A percentile compares a stretch with the other conserved stretches of the same genome.
These are phyloP conservation scores for Rhyacophila brunnea DNA, from an alignment of 1,140 invertebrate genomes.

Conservation along the genomic window DNA sequence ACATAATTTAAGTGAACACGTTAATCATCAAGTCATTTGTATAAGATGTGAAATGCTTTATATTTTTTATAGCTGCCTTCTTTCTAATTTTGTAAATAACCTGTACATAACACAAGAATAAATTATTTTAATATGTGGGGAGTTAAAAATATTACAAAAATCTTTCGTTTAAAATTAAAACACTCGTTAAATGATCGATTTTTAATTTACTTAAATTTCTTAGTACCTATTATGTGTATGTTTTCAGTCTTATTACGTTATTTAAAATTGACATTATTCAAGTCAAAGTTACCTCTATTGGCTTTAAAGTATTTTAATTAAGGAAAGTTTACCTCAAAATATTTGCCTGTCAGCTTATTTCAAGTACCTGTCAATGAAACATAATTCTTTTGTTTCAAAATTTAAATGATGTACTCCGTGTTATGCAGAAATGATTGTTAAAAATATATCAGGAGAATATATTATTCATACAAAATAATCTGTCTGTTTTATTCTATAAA, in stretches of 20 bases:
- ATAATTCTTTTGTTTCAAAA: constrained; percentile 4
- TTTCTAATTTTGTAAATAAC: too few species aligned
- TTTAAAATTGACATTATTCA: neutral
- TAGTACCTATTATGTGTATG: too few species aligned
- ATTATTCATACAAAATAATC: constrained; percentile 9
- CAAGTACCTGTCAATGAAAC: constrained; percentile 4
- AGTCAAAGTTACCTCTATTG: neutral
- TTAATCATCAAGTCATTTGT: neutral
- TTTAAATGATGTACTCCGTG: constrained; percentile 2
- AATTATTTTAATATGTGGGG: too few species aligned
- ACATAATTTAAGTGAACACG: neutral
- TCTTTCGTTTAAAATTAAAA: too few species aligned
- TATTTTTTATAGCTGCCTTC: neutral
- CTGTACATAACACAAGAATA: too few species aligned
- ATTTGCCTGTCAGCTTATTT: too few species aligned
- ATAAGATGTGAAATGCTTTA: neutral
- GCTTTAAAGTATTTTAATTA: constrained; percentile 3
- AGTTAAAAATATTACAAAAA: too few species aligned
- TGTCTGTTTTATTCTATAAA: neutral
- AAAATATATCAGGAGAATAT: constrained; percentile 21
- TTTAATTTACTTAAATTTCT: too few species aligned
- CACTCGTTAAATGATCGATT: too few species aligned
- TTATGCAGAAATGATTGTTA: neutral
- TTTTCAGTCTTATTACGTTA: neutral
- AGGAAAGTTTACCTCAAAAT: neutral